Percentiles rank a stretch among this genome's conserved stretches.
phyloP scores from a whole-genome alignment of 2,888 invertebrate genomes.

The Ditylenchus weischeri region DNA sequence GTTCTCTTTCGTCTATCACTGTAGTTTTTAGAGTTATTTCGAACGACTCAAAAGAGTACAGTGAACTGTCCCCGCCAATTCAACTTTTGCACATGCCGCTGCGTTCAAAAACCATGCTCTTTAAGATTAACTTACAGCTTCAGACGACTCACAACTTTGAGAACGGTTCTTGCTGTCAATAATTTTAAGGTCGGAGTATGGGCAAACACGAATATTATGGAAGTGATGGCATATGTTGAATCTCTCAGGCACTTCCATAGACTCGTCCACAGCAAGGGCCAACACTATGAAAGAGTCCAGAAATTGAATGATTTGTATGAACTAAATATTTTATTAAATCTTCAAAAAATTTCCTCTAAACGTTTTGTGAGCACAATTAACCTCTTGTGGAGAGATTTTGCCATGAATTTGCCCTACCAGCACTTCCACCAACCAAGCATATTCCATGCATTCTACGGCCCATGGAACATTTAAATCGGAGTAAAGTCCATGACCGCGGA shows the following conservation, averaged over 20 bases:
- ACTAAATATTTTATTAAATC: slow-evolving; percentile 7
- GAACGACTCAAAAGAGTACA: too few relatives aligned
- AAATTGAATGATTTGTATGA: slow-evolving; percentile 19
- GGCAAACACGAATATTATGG: slow-evolving; percentile 38
- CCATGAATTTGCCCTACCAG: slow-evolving; percentile 89
- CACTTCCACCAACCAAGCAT: slow-evolving; percentile 91
- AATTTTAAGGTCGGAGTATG: slow-evolving; percentile 24
- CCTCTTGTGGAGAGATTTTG: slow-evolving; percentile 69
- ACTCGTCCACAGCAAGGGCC: slow-evolving; percentile 83
- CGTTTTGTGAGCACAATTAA: slow-evolving; percentile 17
- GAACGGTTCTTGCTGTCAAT: slow-evolving; percentile 22
- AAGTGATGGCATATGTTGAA: slow-evolving; percentile 63
- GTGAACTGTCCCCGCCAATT: too few relatives aligned
- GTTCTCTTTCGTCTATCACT: too few relatives aligned
- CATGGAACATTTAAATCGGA: slow-evolving; percentile 83
- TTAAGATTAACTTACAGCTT: slow-evolving; percentile 25
- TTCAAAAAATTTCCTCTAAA: not conserved
- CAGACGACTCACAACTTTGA: slow-evolving; percentile 31
- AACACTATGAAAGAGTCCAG: slow-evolving; percentile 83
- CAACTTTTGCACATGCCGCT: too few relatives aligned
- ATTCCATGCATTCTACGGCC: slow-evolving; percentile 91
- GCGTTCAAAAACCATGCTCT: too few relatives aligned
- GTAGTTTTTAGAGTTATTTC: too few relatives aligned
- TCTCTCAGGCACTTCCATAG: slow-evolving; percentile 76
- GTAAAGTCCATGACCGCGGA: slow-evolving; percentile 92